Conservation (phyloP, 2,113 vertebrate genomes). For the Otis tarda region DNA sequence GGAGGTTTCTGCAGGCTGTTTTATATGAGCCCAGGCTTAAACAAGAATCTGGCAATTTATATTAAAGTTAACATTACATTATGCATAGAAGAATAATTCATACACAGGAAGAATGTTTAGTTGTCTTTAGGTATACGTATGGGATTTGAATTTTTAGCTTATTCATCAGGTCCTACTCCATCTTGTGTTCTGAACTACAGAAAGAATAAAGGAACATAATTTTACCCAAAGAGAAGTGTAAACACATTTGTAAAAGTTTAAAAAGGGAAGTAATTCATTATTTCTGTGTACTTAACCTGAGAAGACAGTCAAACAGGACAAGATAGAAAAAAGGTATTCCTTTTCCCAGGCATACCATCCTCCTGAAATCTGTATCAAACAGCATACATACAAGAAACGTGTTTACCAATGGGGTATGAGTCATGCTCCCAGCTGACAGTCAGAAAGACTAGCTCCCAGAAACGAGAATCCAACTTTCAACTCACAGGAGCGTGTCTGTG, state of each 20-base stretch:
- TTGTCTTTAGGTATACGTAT: neutral
- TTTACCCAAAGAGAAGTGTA: neutral
- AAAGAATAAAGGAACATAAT: neutral
- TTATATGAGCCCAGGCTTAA: neutral
- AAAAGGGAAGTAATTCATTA: neutral
- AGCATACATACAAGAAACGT: neutral
- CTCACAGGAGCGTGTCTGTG: neutral
- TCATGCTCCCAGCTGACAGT: slow-evolving; percentile 4
- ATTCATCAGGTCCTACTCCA: neutral
- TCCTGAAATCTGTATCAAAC: neutral
- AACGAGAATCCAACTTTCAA: neutral
- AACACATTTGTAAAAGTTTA: neutral
- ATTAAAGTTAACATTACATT: neutral
- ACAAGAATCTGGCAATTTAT: neutral
- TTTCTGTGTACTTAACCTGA: neutral
- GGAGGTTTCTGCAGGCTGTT: neutral
- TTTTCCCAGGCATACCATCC: neutral
- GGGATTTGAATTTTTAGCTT: neutral
- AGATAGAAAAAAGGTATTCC: neutral
- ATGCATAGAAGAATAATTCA: neutral
- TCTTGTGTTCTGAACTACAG: neutral
- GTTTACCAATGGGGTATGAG: neutral
- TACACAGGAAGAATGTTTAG: neutral
- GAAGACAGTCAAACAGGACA: neutral
- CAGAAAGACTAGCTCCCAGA: neutral